Conservation (phyloP, 1,140 invertebrate genomes). For the Mizuhopecten yessoensis region DNA sequence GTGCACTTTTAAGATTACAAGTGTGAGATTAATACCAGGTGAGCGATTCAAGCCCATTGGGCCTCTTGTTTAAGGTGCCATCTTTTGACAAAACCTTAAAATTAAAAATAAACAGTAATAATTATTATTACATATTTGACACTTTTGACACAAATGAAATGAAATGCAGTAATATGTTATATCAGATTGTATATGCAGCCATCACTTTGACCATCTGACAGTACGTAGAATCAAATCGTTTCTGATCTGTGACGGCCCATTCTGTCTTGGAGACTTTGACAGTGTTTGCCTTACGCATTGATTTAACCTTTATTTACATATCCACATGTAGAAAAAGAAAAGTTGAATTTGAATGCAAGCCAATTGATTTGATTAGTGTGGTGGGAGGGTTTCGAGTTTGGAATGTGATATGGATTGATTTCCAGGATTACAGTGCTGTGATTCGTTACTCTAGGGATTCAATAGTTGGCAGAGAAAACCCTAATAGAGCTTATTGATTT, state of each 20-base stretch:
- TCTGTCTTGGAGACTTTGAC: background rate
- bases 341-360: background rate
- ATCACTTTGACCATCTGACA: background rate
- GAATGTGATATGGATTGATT: background rate
- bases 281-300: constrained; percentile 11
- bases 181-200: background rate
- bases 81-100: background rate
- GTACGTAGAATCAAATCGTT: background rate
- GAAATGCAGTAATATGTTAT: background rate
- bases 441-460: constrained; percentile 1
- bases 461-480: background rate
- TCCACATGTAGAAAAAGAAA: background rate
- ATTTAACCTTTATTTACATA: constrained; percentile 40
- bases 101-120: background rate
- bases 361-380: constrained; percentile 21
- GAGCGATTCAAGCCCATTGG: too few species aligned
- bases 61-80: too few species aligned
- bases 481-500: constrained; percentile 39
- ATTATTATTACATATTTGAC: background rate
- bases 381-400: background rate
- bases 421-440: constrained; percentile 1
- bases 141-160: background rate
- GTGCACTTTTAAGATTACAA: too few species aligned
- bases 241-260: background rate
- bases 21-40: too few species aligned